These are phyloP conservation scores for Pseudomugil tenellus DNA, from an alignment of 2,797 vertebrate genomes.

Conservation along the genomic window DNA sequence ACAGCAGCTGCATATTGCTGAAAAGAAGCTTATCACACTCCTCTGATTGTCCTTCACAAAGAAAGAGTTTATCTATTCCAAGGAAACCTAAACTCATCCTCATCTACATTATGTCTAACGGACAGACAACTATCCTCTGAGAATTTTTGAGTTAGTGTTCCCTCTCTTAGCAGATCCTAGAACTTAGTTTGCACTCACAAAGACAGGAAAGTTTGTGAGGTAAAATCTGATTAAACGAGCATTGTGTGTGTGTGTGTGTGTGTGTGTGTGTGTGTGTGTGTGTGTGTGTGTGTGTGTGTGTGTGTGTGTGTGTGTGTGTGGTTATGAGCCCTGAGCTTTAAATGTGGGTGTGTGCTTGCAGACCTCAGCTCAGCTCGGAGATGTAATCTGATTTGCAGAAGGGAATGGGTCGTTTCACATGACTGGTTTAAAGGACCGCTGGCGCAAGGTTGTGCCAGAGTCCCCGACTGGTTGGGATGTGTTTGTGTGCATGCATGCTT, in stretches of 20 bases:
- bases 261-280: too few relatives aligned
- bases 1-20: conserved; percentile 58
- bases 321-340: conserved; percentile 52
- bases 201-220: conserved; percentile 36
- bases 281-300: conserved; percentile 32
- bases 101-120: neutral
- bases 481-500: conserved; percentile 4
- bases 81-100: conserved; percentile 3
- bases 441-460: conserved; percentile 80
- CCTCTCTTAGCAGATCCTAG: neutral
- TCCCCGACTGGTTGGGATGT: conserved; percentile 42
- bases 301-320: conserved; percentile 34
- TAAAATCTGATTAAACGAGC: conserved; percentile 61
- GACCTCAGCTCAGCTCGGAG: conserved; percentile 74
- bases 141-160: conserved; percentile 10
- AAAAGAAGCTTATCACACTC: conserved; percentile 65
- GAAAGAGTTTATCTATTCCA: conserved; percentile 40
- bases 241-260: conserved; percentile 28
- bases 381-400: conserved; percentile 86
- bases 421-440: conserved; percentile 83
- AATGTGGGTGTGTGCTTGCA: conserved; percentile 67
- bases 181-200: conserved; percentile 26
- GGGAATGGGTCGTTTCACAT: conserved; percentile 84
- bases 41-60: conserved; percentile 50
- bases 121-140: neutral